Conservation (phyloP, 2,888 invertebrate genomes). For the Belgica antarctica region DNA sequence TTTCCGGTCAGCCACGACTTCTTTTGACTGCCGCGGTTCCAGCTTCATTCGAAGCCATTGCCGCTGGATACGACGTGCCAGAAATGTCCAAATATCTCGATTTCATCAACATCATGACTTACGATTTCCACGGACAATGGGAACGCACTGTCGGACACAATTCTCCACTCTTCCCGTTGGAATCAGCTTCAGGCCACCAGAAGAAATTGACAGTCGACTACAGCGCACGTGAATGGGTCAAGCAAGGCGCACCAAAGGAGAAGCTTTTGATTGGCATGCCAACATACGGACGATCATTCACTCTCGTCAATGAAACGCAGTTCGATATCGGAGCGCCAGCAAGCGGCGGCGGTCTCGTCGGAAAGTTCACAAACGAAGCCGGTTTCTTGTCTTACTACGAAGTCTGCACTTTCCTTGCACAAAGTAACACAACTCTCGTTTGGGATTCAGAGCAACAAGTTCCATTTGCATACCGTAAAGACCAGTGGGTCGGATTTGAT, state of each 20-base stretch:
- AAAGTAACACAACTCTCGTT: constrained; percentile 85
- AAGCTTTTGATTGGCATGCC: constrained; percentile 94
- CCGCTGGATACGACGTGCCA: constrained; percentile 89
- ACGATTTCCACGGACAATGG: constrained; percentile 95
- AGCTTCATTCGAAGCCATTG: constrained; percentile 89
- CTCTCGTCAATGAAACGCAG: constrained; percentile 78
- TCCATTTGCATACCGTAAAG: constrained; percentile 86
- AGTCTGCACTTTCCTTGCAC: constrained; percentile 86
- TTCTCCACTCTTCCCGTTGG: constrained; percentile 83
- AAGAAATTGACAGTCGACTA: constrained; percentile 91
- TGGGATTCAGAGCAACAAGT: constrained; percentile 97
- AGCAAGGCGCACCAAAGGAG: constrained; percentile 88
- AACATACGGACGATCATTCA: constrained; percentile 89
- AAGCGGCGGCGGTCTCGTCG: constrained; percentile 79
- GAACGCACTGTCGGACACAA: constrained; percentile 91
- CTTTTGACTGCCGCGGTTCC: constrained; percentile 86
- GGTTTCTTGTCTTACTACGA: constrained; percentile 96
- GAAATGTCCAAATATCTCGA: constrained; percentile 92
- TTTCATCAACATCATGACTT: constrained; percentile 93
- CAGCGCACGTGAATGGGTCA: constrained; percentile 89
- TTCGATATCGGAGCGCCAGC: constrained; percentile 92
- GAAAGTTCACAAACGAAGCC: constrained; percentile 87
- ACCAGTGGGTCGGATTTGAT: constrained; percentile 94
- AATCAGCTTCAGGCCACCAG: constrained; percentile 85
- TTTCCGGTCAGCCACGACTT: constrained; percentile 76